These are phyloP conservation scores for Crypturellus undulatus DNA, from an alignment of 2,113 vertebrate species.

Conservation along the genomic window DNA sequence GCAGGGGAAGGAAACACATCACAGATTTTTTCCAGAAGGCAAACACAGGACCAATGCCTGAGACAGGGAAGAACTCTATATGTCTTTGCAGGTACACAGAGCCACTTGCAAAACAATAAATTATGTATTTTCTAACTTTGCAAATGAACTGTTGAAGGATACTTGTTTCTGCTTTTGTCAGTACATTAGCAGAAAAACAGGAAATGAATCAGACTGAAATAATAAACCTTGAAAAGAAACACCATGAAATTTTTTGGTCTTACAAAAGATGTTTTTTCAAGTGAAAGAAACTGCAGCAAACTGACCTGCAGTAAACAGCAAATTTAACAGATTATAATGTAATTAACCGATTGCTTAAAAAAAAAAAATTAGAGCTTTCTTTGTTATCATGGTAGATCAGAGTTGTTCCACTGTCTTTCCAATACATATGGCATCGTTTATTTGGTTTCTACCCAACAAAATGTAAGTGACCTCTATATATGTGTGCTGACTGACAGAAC, in stretches of 20 bases:
- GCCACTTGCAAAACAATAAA: background rate
- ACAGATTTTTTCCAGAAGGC: background rate
- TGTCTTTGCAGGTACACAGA: background rate
- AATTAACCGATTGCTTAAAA: background rate
- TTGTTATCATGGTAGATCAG: background rate
- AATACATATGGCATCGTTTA: background rate
- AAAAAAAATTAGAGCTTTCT: background rate
- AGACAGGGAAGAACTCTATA: background rate
- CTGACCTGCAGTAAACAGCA: background rate
- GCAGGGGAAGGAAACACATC: background rate
- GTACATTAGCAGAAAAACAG: constrained; percentile 52
- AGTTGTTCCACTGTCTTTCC: background rate
- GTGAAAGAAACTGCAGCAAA: background rate
- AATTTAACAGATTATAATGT: background rate
- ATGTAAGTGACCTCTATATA: background rate
- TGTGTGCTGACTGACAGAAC: background rate
- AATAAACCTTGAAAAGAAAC: constrained; percentile 58
- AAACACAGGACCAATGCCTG: background rate
- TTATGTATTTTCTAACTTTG: constrained; percentile 9
- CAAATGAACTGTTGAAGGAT: background rate
- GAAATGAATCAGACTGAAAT: constrained; percentile 68
- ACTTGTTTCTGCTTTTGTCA: constrained; percentile 55
- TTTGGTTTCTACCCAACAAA: too few species aligned
- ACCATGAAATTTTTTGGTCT: background rate
- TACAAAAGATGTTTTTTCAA: constrained; percentile 29